phyloP scores from a whole-genome alignment of 2,113 vertebrate genomes.

The Piliocolobus tephrosceles region DNA sequence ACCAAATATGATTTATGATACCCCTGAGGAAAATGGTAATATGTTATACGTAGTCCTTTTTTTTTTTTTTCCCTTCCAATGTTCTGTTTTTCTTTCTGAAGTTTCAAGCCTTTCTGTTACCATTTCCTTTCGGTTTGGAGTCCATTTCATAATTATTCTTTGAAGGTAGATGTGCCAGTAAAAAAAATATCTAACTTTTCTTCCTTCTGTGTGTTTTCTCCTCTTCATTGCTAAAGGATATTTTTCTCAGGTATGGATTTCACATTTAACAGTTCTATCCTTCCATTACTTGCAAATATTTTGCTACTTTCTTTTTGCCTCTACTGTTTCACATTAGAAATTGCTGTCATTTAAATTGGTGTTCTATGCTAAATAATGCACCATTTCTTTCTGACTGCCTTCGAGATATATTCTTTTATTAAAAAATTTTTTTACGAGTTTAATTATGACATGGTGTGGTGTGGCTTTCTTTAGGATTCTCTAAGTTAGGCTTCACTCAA shows the following conservation, averaged over 20 bases:
- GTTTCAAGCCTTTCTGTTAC: neutral
- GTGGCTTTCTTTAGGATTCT: neutral
- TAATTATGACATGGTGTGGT: neutral
- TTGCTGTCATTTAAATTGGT: neutral
- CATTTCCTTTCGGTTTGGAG: neutral
- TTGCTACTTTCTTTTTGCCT: neutral
- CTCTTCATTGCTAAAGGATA: neutral
- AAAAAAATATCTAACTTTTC: neutral
- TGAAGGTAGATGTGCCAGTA: neutral
- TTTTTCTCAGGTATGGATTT: too few species aligned
- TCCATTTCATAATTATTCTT: neutral
- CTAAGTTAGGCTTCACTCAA: neutral
- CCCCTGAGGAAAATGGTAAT: too few species aligned
- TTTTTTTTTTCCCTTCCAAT: fast-evolving
- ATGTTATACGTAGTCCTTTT: too few species aligned
- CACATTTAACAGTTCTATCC: too few species aligned
- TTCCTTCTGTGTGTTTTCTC: neutral
- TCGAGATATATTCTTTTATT: neutral
- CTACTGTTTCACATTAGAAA: neutral
- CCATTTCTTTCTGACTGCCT: neutral
- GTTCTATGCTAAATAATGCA: neutral
- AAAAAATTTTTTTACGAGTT: neutral
- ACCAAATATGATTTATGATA: too few species aligned
- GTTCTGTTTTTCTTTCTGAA: neutral
- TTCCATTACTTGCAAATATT: too few species aligned